Evolutionary conservation across 2,113 vertebrate genomes (phyloP), one percentile per base, ranked within the genome.

Genomic region (Mesoclemmys tuberculata): DNA sequence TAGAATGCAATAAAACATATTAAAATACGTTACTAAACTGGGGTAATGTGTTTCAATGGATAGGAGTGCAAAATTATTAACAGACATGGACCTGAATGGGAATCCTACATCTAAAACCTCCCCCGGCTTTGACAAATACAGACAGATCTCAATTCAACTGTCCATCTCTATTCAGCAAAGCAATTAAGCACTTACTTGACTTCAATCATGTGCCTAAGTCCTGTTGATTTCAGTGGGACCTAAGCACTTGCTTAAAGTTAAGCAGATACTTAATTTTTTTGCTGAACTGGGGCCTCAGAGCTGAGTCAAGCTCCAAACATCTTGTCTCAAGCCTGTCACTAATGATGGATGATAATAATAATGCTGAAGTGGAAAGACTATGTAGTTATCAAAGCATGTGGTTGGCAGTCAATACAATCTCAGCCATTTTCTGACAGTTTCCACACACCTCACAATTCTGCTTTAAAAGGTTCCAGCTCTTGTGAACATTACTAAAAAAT

Each of bases 181-280:
- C n/a, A 26, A 11, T 26, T 44, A 44, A 75, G 11, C 71, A 22
- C 18, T 14, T 84, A 54, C 8, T 1, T 61, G 24, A 51, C 71
- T 8, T 8, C 4, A 14, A 29, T 5, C 10, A 1, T 19, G 27
- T 12, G 29, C 68, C 54, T 12, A 0, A 83, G 78, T 35, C 94
- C 85, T 4, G 0, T 0, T 0, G 68, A 1, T 74, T 90, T 38
- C 78, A 64, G 4, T 2, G 31, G 10, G 6, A 12, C 4, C 9
- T 44, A 44, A 27, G 0, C 55, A 12, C 8, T 38, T 26, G 31
- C 31, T n/a, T 48, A 26, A n/a, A 35, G 11, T 21, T n/a, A 18
- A 21, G 38, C 4, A 21, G 10, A 14, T 61, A 8, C 56, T 64
- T 22, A 35, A 13, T 3, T 9, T n/a, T 8, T 35, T 51, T 1